A percentile compares a stretch with the other conserved stretches of the same genome.
phyloP scores from a whole-genome alignment of 2,888 invertebrate species.

The Orthosia incerta region DNA sequence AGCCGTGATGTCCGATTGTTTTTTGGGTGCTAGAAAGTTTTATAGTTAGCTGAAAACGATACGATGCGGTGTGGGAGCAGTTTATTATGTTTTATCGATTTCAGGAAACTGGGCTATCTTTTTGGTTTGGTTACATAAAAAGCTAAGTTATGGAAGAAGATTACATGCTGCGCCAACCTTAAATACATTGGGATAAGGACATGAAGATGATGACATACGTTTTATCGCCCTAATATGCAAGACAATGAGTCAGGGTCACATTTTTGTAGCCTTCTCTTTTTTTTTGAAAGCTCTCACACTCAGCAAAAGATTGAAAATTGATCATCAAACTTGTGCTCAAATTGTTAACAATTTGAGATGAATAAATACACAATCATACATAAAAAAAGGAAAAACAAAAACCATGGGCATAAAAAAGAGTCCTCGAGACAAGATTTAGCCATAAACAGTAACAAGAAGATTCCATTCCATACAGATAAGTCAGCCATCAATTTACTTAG shows the following conservation, averaged over 20 bases:
- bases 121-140: background rate
- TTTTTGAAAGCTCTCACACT: background rate
- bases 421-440: background rate
- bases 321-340: background rate
- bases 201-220: background rate
- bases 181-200: background rate
- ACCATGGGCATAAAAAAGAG: conserved; percentile 18
- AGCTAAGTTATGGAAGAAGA: background rate
- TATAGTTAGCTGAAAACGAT: conserved; percentile 29
- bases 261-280: background rate
- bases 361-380: background rate
- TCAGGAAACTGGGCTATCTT: conserved; percentile 6
- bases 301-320: background rate
- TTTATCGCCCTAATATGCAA: background rate
- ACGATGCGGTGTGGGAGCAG: conserved; percentile 22
- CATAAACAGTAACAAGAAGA: conserved; percentile 19
- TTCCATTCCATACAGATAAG: conserved; percentile 39
- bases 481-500: conserved; percentile 54
- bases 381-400: conserved; percentile 4
- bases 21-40: conserved; percentile 44
- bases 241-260: background rate
- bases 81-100: conserved; percentile 30
- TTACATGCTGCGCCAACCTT: background rate
- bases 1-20: conserved; percentile 47
- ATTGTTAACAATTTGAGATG: background rate